These are phyloP conservation scores for Ichneumon xanthorius DNA, from an alignment of 2,888 invertebrate genomes.

Conservation along the genomic window DNA sequence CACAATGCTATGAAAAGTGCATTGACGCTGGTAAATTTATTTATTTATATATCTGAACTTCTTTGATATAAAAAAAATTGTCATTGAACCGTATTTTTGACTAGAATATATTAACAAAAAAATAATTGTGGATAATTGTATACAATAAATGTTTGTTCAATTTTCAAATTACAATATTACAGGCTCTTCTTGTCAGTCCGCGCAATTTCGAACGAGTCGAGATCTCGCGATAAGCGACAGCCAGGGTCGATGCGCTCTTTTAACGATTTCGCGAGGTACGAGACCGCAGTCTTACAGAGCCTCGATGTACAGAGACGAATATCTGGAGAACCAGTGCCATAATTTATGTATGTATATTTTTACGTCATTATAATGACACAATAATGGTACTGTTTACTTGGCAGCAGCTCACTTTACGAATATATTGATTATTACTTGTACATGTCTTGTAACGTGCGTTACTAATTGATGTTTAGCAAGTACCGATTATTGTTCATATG, in stretches of 20 bases:
- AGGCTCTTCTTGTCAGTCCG: slow-evolving; percentile 79
- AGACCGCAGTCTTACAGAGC: slow-evolving; percentile 92
- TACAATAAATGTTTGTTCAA: background rate
- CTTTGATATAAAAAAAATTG: too few relatives aligned
- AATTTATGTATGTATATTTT: slow-evolving; percentile 86
- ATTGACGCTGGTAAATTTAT: slow-evolving; percentile 75
- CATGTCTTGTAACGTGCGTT: slow-evolving; percentile 4
- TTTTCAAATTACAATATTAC: background rate
- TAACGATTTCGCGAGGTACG: slow-evolving; percentile 90
- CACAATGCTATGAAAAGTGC: slow-evolving; percentile 88
- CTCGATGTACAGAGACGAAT: slow-evolving; percentile 91
- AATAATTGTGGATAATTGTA: background rate
- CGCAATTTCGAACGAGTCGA: slow-evolving; percentile 78
- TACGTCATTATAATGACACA: background rate
- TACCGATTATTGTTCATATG: slow-evolving; percentile 90
- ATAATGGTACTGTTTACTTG: background rate
- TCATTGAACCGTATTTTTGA: too few relatives aligned
- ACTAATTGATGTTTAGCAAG: slow-evolving; percentile 78
- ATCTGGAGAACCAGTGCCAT: slow-evolving; percentile 93
- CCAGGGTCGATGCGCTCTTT: slow-evolving; percentile 90
- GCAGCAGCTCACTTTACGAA: background rate
- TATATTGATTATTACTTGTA: background rate
- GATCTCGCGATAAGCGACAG: slow-evolving; percentile 82
- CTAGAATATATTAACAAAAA: background rate
- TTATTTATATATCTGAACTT: background rate